Evolutionary conservation across 1,140 invertebrate species (phyloP).

Genomic region (Rhizoglyphus robini): DNA sequence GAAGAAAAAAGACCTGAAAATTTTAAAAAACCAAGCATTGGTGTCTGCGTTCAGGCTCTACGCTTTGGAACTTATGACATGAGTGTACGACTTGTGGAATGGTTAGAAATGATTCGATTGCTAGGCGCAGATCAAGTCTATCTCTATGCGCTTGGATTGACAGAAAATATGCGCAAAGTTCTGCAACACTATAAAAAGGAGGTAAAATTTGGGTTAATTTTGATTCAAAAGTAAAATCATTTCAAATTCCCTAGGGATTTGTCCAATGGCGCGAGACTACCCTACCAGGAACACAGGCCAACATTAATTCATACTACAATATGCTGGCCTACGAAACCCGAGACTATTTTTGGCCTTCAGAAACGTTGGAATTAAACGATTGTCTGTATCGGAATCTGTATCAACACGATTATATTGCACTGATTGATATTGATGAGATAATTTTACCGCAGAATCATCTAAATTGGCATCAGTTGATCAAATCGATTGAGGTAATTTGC

Average conservation of each 20-base stretch:
- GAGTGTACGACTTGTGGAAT: conserved; percentile 18
- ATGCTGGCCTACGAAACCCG: not conserved
- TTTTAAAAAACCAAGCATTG: not conserved
- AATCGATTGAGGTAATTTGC: too few species aligned
- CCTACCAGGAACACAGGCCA: not conserved
- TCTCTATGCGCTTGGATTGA: conserved; percentile 5
- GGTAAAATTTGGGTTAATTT: too few species aligned
- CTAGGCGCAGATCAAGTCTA: conserved; percentile 16
- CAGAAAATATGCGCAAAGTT: conserved; percentile 4
- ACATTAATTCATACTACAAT: not conserved
- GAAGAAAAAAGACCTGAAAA: conserved; percentile 36
- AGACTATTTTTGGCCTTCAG: not conserved
- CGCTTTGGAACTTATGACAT: conserved; percentile 14
- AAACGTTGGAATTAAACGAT: conserved; percentile 40
- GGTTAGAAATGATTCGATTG: conserved; percentile 13
- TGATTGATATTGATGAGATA: too few species aligned
- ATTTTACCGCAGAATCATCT: too few species aligned
- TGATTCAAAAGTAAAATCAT: too few species aligned
- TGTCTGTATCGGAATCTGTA: too few species aligned
- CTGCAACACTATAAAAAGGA: conserved; percentile 1
- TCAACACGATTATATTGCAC: too few species aligned
- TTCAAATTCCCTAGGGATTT: too few species aligned
- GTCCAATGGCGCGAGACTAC: conserved; percentile 3
- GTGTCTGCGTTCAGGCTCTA: conserved; percentile 16
- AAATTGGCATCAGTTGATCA: too few species aligned